A percentile compares a stretch with the other conserved stretches of the same genome.
Evolutionary conservation across 2,113 vertebrate species (phyloP).

Genomic region (Amphiprion ocellaris): DNA sequence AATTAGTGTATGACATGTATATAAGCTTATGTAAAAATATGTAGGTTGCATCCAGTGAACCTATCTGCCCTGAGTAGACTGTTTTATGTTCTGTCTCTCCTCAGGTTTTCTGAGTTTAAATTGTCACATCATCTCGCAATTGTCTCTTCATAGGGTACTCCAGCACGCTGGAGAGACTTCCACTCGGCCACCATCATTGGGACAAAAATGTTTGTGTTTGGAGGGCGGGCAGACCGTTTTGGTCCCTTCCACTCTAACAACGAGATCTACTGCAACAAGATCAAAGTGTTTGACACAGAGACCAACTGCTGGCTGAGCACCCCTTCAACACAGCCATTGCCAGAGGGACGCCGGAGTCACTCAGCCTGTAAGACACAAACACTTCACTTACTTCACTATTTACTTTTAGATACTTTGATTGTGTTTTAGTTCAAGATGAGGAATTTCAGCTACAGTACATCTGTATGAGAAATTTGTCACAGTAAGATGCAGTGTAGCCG

Average conservation of each 20-base stretch:
- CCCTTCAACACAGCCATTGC: conserved; percentile 87
- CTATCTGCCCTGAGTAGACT: not conserved
- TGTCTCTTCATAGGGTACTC: conserved; percentile 86
- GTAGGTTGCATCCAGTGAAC: not conserved
- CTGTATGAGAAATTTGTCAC: no score
- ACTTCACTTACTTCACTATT: not conserved
- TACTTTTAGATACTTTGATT: no score
- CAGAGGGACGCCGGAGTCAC: conserved; percentile 95
- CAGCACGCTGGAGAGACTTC: conserved; percentile 97
- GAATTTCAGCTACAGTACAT: no score
- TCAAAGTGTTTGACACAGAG: conserved; percentile 95
- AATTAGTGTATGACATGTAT: no score
- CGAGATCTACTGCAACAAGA: conserved; percentile 99
- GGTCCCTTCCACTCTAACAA: conserved; percentile 99
- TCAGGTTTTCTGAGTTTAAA: not conserved
- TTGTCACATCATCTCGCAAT: not conserved
- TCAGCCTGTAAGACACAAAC: conserved; percentile 91
- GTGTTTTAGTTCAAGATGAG: no score
- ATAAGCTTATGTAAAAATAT: not conserved
- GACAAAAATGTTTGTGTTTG: conserved; percentile 96
- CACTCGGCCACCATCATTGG: conserved; percentile 98
- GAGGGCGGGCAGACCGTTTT: conserved; percentile 95
- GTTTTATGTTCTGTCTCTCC: not conserved
- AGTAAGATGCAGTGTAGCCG: no score
- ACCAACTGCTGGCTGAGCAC: conserved; percentile 94